Base-by-base conservation (phyloP, 2,888 invertebrate species). In the Tetheella fluctuosa region DNA sequence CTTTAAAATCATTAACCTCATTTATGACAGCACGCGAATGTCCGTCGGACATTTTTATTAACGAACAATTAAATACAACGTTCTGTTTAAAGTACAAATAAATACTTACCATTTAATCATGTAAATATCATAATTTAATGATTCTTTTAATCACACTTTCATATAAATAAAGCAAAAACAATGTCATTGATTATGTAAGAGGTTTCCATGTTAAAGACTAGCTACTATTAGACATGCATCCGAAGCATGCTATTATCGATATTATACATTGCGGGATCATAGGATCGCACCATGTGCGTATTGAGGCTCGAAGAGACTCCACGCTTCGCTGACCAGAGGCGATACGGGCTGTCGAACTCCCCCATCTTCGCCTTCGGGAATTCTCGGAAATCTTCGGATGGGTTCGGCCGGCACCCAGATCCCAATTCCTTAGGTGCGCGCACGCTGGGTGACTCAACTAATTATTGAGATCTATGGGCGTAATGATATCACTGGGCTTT, bases 271-370 rank as follows among this genome's bases (percentile, higher is more conserved):
- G n/a, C 59, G 65, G 80, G 81, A 81, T 84, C 77, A 81, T 71
- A 78, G 80, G 82, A 80, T 78, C 76, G 75, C 76, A 77, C 78
- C 74, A 79, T 77, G 73, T 70, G 72, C 55, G 74, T 76, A 80
- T 81, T 70, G 80, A 77, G 75, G 68, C 74, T 79, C 74, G 77
- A 83, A 84, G 79, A 84, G 81, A 84, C 77, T 83, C 81, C 78
- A 84, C 81, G 85, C 79, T 83, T 78, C 79, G 89, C 79, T 85
- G 83, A 63, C 61, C 67, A 61, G 65, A 70, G 68, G 68, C 85
- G 88, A 90, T 88, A 90, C 84, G 90, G 85, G 75, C 83, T 81
- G 81, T 64, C 81, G 86, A 80, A 54, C 84, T 80, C 79, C 82
- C 83, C 83, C 81, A 81, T 76, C 78, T 71, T 64, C 74, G 70